phyloP scores from a whole-genome alignment of 2,113 vertebrate genomes.

The Coptodon bakossiorum region DNA sequence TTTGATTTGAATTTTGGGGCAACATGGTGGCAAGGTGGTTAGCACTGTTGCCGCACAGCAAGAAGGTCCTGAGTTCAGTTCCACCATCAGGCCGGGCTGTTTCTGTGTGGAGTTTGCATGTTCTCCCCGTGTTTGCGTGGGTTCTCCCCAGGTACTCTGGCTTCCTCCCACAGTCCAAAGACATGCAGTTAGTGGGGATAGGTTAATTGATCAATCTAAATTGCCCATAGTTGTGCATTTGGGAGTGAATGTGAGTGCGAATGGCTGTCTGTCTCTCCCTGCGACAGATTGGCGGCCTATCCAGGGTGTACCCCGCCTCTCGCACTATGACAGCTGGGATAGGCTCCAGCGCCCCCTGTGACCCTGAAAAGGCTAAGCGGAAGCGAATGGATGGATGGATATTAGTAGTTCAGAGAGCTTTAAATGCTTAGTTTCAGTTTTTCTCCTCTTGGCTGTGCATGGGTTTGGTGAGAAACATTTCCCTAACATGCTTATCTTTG shows the following conservation, averaged over 20 bases:
- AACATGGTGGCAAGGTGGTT: fast-evolving
- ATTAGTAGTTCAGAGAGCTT: background rate
- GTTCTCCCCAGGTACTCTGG: background rate
- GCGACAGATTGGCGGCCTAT: background rate
- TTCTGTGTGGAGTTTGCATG: background rate
- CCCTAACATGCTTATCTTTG: background rate
- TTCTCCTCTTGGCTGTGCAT: background rate
- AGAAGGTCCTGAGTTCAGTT: background rate
- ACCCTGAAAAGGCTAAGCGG: background rate
- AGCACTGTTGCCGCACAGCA: background rate
- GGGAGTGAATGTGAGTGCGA: background rate
- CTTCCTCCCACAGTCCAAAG: fast-evolving
- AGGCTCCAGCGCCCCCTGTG: fast-evolving
- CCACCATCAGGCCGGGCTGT: background rate
- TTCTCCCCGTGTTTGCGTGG: background rate
- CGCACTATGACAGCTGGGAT: fast-evolving
- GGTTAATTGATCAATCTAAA: background rate
- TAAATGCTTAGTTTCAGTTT: background rate
- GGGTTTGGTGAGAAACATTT: background rate
- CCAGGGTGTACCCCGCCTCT: background rate
- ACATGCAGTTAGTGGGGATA: background rate
- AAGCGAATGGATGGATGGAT: background rate
- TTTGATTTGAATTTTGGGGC: background rate
- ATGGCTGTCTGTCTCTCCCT: background rate
- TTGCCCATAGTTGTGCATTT: background rate